Evolutionary conservation across 2,113 vertebrate species (phyloP).

Genomic region (Notiomystis cincta): DNA sequence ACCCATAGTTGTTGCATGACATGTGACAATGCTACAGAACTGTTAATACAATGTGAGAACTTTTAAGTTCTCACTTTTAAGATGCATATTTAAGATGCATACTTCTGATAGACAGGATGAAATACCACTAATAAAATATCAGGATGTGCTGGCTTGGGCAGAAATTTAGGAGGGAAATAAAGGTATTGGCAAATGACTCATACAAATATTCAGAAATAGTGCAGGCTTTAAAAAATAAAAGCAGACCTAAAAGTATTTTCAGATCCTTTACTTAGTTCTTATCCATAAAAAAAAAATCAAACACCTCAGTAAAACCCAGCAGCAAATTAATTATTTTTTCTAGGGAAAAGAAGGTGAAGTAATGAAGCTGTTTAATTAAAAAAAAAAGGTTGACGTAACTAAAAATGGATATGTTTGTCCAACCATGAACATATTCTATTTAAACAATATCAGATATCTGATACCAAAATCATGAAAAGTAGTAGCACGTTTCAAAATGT

Average conservation of each 20-base stretch:
- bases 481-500: background rate
- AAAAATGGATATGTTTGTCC: background rate
- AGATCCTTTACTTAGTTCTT: background rate
- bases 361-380: background rate
- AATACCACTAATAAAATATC: background rate
- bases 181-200: background rate
- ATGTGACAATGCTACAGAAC: background rate
- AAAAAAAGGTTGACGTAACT: background rate
- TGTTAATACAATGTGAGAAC: background rate
- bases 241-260: background rate
- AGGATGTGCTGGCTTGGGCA: too few relatives aligned
- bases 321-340: background rate
- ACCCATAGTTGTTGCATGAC: background rate
- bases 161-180: too few relatives aligned
- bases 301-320: background rate
- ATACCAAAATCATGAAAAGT: background rate
- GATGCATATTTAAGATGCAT: fast-evolving
- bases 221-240: background rate
- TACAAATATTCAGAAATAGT: background rate
- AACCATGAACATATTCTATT: background rate
- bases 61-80: too few relatives aligned
- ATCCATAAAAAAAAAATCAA: background rate
- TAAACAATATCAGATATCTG: background rate
- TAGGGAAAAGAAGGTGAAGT: background rate
- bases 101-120: background rate